Percentiles rank a stretch among this genome's conserved stretches.
Evolutionary conservation across 2,888 invertebrate species (phyloP).

Genomic region (Cheilosia vernalis): DNA sequence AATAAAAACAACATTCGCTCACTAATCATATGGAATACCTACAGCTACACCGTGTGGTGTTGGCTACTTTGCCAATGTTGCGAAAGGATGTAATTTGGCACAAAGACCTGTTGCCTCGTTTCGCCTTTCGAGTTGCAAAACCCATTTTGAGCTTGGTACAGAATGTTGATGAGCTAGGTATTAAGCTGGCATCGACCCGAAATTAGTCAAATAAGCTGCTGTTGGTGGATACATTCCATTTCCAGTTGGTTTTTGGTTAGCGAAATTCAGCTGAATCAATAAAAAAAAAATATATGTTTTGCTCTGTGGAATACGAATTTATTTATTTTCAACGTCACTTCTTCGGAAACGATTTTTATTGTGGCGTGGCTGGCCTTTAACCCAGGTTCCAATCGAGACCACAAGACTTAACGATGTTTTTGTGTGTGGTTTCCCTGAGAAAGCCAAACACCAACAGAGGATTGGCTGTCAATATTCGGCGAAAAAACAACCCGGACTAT

Average conservation of each 20-base stretch:
- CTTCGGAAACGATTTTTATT: slow-evolving; percentile 22
- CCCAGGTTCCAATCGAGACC: slow-evolving; percentile 43
- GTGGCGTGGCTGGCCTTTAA: slow-evolving; percentile 53
- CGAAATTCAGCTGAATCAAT: slow-evolving; percentile 56
- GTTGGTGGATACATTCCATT: slow-evolving; percentile 12
- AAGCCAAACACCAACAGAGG: slow-evolving; percentile 15
- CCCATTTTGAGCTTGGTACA: slow-evolving; percentile 14
- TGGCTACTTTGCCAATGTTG: slow-evolving; percentile 40
- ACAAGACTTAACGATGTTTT: slow-evolving; percentile 27
- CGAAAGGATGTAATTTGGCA: slow-evolving; percentile 70
- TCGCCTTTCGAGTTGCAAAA: slow-evolving; percentile 36
- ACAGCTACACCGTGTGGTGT: not conserved
- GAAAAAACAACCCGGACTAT: not conserved
- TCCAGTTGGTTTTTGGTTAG: not conserved
- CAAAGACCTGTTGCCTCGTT: slow-evolving; percentile 49
- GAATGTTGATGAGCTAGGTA: slow-evolving; percentile 47
- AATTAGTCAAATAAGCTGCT: slow-evolving; percentile 9
- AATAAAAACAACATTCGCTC: slow-evolving; percentile 12
- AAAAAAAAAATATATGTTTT: not conserved
- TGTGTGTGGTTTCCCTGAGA: slow-evolving; percentile 17
- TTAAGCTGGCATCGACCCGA: slow-evolving; percentile 17
- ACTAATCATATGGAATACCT: not conserved
- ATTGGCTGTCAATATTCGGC: slow-evolving; percentile 35
- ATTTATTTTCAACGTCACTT: slow-evolving; percentile 10
- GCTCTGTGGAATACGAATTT: not conserved